Conservation (phyloP, 2,888 invertebrate genomes). For the Acutogordius australiensis region DNA sequence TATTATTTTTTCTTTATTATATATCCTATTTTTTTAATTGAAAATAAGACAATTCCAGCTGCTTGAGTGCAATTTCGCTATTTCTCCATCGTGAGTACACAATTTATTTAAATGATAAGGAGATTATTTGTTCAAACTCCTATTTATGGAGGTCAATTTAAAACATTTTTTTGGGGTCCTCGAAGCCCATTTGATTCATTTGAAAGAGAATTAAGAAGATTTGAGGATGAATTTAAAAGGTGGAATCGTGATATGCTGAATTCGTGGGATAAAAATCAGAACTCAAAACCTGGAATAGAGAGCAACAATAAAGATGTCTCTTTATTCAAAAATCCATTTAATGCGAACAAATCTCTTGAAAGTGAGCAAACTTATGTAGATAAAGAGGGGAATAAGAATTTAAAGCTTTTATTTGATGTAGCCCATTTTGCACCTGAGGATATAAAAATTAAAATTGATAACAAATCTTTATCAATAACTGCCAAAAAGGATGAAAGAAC, state of each 20-base stretch:
- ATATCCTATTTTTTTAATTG: no score
- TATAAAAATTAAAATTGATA: neutral
- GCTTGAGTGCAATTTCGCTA: no score
- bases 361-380: slow-evolving; percentile 6
- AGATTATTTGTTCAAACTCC: no score
- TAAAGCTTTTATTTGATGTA: neutral
- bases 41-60: no score
- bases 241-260: neutral
- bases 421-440: slow-evolving; percentile 2
- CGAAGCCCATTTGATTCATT: neutral
- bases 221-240: neutral
- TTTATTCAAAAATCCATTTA: neutral
- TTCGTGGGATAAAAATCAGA: neutral
- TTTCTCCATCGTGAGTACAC: no score
- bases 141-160: no score
- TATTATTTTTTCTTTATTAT: no score
- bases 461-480: neutral
- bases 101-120: no score
- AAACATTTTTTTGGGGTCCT: slow-evolving; percentile 8
- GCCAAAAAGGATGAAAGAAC: neutral
- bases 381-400: slow-evolving; percentile 2
- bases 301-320: neutral
- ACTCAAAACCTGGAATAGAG: neutral
- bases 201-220: neutral
- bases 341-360: neutral